A percentile compares a stretch with the other conserved stretches of the same genome.
These are phyloP conservation scores for Anadara kagoshimensis DNA, from an alignment of 1,140 invertebrate genomes.

Conservation along the genomic window DNA sequence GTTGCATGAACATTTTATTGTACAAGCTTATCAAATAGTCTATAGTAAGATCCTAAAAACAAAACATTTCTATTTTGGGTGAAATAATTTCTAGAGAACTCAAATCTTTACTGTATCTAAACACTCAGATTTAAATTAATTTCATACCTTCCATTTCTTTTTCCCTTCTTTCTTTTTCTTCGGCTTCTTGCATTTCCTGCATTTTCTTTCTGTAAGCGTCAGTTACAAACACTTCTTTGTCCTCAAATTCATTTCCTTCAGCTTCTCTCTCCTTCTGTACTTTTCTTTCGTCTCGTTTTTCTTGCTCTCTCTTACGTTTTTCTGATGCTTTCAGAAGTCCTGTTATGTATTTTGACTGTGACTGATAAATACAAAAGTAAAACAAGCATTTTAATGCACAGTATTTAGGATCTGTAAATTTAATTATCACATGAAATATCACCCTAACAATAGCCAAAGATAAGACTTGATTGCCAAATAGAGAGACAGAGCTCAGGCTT, in stretches of 20 bases:
- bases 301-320: conserved; percentile 90
- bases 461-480: background rate
- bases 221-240: conserved; percentile 97
- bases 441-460: background rate
- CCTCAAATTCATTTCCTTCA: conserved; percentile 90
- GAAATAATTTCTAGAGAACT: too few species aligned
- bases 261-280: conserved; percentile 86
- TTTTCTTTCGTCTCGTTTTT: conserved; percentile 89
- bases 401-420: conserved; percentile 74
- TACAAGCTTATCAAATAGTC: too few species aligned
- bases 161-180: conserved; percentile 87
- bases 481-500: background rate
- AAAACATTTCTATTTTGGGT: too few species aligned
- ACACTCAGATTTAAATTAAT: background rate
- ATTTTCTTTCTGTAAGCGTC: conserved; percentile 93
- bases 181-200: conserved; percentile 87
- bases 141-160: conserved; percentile 86
- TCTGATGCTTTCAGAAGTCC: conserved; percentile 89
- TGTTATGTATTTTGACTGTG: conserved; percentile 89
- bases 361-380: conserved; percentile 79
- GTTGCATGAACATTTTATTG: too few species aligned
- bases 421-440: conserved; percentile 36
- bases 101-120: too few species aligned
- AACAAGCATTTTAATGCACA: conserved; percentile 79
- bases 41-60: too few species aligned